A percentile compares a stretch with the other conserved stretches of the same genome.
Evolutionary conservation across 64 coral and sea anemone genomes (phyloP).

Genomic region (Hydrozoanthus tunicans): DNA sequence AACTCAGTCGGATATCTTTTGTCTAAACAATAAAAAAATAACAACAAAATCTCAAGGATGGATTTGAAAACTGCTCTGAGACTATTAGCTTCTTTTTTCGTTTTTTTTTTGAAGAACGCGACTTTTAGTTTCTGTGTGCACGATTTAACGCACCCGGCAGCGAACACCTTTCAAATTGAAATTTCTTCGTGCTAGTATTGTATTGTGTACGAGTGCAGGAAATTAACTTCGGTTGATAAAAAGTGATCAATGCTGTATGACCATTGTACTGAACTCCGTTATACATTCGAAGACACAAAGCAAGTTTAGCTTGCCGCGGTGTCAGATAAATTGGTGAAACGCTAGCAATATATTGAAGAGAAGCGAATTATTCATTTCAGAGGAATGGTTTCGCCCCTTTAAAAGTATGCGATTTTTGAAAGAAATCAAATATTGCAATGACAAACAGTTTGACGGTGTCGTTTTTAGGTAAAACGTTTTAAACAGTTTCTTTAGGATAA

Average conservation of each 20-base stretch:
- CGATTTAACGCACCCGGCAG: no score
- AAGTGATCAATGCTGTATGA: conserved; percentile 10
- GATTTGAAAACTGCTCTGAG: background rate
- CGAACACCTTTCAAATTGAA: conserved; percentile 11
- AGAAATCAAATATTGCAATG: background rate
- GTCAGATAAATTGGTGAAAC: background rate
- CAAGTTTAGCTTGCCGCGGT: background rate
- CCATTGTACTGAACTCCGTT: background rate
- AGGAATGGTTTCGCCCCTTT: no score
- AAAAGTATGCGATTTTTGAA: background rate
- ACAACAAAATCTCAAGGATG: background rate
- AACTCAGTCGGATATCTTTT: background rate
- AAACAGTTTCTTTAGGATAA: background rate
- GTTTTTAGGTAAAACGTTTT: background rate
- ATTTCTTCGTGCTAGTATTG: background rate
- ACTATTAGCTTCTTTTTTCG: background rate
- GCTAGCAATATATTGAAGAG: background rate
- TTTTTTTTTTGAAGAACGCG: background rate
- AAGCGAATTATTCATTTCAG: background rate
- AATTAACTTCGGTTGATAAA: conserved; percentile 20
- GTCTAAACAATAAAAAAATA: background rate
- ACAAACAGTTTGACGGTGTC: no score
- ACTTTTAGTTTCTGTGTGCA: background rate
- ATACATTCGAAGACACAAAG: background rate
- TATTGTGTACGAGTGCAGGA: conserved; percentile 8